A percentile compares a stretch with the other conserved stretches of the same genome.
Conservation (phyloP, 1,140 invertebrate species). For the Calosoma granatense region DNA sequence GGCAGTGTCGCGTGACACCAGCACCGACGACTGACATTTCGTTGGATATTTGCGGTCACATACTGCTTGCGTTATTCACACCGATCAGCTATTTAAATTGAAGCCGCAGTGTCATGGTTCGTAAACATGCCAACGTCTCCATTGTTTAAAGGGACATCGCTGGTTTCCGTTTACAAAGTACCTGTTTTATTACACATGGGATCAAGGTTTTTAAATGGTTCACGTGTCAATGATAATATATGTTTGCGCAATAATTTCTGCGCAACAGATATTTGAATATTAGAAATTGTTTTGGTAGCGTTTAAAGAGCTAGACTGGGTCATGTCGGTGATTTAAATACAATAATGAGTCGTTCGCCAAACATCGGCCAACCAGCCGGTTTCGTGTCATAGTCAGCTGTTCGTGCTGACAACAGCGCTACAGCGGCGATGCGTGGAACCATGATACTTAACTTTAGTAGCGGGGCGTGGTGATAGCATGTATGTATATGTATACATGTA, state of each 20-base stretch:
- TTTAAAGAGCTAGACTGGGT: constrained; percentile 1
- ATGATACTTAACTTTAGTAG: too few relatives aligned
- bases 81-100: background rate
- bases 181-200: too few relatives aligned
- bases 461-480: too few relatives aligned
- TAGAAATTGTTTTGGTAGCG: constrained; percentile 8
- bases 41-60: too few relatives aligned
- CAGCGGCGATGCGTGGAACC: too few relatives aligned
- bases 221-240: background rate
- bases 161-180: too few relatives aligned
- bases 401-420: background rate
- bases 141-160: constrained; percentile 4
- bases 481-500: too few relatives aligned
- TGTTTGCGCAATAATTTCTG: too few relatives aligned
- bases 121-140: background rate
- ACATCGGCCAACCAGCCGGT: background rate
- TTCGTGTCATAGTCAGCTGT: background rate
- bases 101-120: background rate
- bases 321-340: constrained; percentile 1
- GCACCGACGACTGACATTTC: too few relatives aligned
- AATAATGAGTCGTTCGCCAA: background rate
- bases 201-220: constrained; percentile 11
- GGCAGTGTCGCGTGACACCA: background rate
- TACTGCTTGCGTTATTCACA: background rate
- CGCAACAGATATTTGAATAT: background rate